Conservation (phyloP, 2,797 vertebrate genomes). For the Hephaestus fuliginosus region DNA sequence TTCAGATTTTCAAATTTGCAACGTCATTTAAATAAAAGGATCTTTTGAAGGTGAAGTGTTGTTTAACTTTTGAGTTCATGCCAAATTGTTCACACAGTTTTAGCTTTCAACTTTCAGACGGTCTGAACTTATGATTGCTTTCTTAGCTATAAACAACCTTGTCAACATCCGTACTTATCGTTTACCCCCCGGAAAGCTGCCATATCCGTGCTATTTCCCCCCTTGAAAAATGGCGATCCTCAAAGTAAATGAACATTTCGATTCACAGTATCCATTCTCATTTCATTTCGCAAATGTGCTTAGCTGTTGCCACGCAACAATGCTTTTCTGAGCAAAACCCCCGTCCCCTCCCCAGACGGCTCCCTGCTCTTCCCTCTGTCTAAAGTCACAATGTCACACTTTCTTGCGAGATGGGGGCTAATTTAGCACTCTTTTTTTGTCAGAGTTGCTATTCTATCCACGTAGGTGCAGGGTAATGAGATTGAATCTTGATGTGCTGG, state of each 20-base stretch:
- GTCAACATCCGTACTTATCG: conserved; percentile 65
- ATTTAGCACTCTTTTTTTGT: conserved; percentile 67
- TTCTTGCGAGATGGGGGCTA: conserved; percentile 63
- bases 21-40: conserved; percentile 45
- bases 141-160: conserved; percentile 67
- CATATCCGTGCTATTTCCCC: conserved; percentile 45
- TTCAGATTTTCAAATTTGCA: conserved; percentile 51
- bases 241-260: conserved; percentile 81
- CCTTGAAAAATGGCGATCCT: conserved; percentile 73
- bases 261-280: conserved; percentile 79
- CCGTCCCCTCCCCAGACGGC: conserved; percentile 39
- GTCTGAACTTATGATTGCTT: conserved; percentile 59
- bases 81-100: conserved; percentile 41
- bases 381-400: conserved; percentile 82
- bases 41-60: conserved; percentile 51
- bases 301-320: conserved; percentile 87
- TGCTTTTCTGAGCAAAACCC: conserved; percentile 62
- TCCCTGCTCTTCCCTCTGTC: conserved; percentile 57
- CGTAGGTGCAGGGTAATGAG: conserved; percentile 81
- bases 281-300: conserved; percentile 83
- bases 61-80: conserved; percentile 49
- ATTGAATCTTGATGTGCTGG: conserved; percentile 81
- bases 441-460: conserved; percentile 77
- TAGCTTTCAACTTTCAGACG: conserved; percentile 38
- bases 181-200: conserved; percentile 70